Percentiles rank a stretch among this genome's conserved stretches.
phyloP scores from a whole-genome alignment of 2,113 vertebrate species.

The Thermophis baileyi region DNA sequence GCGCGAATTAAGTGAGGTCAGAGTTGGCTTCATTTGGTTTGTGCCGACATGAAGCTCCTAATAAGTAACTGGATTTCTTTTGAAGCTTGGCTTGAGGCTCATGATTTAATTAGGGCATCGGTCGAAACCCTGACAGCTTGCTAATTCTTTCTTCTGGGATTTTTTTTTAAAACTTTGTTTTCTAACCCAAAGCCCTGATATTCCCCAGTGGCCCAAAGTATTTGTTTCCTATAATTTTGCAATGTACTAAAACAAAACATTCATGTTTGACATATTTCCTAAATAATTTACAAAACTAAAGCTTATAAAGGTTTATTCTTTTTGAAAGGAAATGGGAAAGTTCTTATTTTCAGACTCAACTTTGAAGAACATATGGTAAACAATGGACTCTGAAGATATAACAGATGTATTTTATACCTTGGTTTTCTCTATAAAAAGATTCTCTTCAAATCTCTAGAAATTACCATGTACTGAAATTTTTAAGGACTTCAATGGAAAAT shows the following conservation, averaged over 20 bases:
- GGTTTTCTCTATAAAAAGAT: neutral
- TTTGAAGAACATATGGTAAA: neutral
- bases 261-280: neutral
- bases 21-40: too few species aligned
- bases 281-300: neutral
- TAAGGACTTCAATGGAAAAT: neutral
- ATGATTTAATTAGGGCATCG: too few species aligned
- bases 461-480: neutral
- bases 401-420: neutral
- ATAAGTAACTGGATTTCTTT: too few species aligned
- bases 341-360: slow-evolving; percentile 13
- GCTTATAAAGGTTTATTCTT: neutral
- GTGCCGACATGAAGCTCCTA: too few species aligned
- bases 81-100: too few species aligned
- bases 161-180: neutral
- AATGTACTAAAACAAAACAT: neutral
- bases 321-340: neutral
- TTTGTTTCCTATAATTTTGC: neutral
- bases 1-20: too few species aligned
- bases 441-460: neutral
- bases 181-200: neutral
- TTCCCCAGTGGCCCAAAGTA: neutral
- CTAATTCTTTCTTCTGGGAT: neutral
- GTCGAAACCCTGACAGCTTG: neutral
- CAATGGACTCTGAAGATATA: neutral